Evolutionary conservation across 2,113 vertebrate genomes (phyloP).

Genomic region (Podarcis muralis): DNA sequence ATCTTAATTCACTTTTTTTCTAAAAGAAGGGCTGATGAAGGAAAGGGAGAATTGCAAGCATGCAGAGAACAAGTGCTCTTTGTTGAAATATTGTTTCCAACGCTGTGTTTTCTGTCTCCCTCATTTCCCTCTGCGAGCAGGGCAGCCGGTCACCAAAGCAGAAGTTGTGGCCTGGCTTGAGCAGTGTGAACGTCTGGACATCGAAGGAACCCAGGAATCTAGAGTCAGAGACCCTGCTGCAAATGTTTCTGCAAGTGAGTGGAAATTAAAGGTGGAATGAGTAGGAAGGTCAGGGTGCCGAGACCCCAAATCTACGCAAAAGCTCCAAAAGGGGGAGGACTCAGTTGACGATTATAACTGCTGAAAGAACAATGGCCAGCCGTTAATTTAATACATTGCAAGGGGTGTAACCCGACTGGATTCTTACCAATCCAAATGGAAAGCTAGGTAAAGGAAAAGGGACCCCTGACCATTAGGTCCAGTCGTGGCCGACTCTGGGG

Average conservation of each 20-base stretch:
- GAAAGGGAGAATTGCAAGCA: no score
- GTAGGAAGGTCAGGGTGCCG: neutral
- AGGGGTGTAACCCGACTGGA: no score
- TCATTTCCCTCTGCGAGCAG: neutral
- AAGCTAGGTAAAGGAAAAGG: no score
- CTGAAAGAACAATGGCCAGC: neutral
- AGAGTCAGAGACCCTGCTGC: fast-evolving
- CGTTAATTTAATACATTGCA: no score
- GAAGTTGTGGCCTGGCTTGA: neutral
- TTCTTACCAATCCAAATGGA: no score
- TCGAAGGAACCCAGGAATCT: fast-evolving
- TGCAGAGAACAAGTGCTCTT: neutral
- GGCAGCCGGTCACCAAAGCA: neutral
- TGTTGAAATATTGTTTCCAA: neutral
- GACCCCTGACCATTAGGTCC: no score
- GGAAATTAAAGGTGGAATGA: neutral
- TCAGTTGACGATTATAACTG: no score
- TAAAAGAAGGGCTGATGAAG: neutral
- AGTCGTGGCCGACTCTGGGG: no score
- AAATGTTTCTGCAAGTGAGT: neutral
- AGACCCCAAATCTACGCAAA: neutral
- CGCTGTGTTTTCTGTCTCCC: neutral
- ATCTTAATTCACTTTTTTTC: neutral
- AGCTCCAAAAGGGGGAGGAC: neutral
- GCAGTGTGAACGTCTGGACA: neutral